Percentiles rank a stretch among this genome's conserved stretches.
Conservation (phyloP, 2,113 vertebrate genomes). For the Carassius auratus region DNA sequence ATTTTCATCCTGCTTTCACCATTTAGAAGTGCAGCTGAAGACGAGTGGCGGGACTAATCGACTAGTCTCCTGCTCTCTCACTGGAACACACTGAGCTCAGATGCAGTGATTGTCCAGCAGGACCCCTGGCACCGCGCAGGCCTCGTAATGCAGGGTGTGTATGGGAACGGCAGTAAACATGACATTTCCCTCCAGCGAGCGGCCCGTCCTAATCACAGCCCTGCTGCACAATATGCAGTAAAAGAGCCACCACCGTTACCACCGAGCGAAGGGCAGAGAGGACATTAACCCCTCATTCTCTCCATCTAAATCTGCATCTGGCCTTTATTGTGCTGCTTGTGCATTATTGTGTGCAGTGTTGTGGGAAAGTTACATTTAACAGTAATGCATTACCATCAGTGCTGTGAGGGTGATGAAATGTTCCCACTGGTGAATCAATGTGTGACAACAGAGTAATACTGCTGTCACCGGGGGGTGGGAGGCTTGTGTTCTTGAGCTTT, state of each 20-base stretch:
- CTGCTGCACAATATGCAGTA: conserved; percentile 71
- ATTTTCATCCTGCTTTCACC: neutral
- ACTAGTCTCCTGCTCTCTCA: neutral
- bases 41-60: neutral
- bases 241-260: conserved; percentile 65
- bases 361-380: no score
- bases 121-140: conserved; percentile 8
- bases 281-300: conserved; percentile 43
- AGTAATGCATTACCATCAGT: no score
- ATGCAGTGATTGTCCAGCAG: neutral
- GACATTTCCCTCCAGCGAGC: conserved; percentile 70
- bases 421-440: no score
- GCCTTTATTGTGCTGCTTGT: neutral
- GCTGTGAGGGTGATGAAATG: no score
- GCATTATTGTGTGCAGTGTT: no score
- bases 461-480: no score
- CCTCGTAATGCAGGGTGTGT: conserved; percentile 77
- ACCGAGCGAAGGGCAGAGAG: conserved; percentile 35
- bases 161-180: conserved; percentile 73
- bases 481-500: no score
- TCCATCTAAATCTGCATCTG: neutral
- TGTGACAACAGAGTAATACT: no score
- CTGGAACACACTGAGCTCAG: neutral
- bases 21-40: neutral
- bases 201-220: conserved; percentile 75